phyloP scores from a whole-genome alignment of 1,140 invertebrate species.

The Listronotus bonariensis region DNA sequence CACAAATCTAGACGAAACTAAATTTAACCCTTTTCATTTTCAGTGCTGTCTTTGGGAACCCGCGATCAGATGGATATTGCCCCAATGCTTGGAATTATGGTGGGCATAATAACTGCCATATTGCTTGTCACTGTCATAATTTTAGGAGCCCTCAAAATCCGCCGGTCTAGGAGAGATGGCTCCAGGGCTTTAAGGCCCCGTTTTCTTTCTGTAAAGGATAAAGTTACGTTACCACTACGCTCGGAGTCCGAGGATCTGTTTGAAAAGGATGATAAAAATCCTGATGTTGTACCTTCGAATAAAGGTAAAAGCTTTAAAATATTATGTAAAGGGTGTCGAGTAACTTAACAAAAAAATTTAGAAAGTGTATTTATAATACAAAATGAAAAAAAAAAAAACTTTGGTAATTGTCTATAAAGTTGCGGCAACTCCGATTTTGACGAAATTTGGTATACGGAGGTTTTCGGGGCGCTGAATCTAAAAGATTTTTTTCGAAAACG shows the following conservation, averaged over 20 bases:
- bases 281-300: conserved; percentile 82
- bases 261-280: conserved; percentile 79
- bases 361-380: too few species aligned
- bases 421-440: too few species aligned
- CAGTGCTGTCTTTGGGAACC: conserved; percentile 52
- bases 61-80: conserved; percentile 68
- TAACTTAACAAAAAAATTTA: too few species aligned
- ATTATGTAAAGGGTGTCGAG: too few species aligned
- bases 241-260: conserved; percentile 71
- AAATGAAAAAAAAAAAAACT: too few species aligned
- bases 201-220: conserved; percentile 69
- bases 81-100: conserved; percentile 73
- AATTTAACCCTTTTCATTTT: conserved; percentile 37
- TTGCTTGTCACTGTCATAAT: conserved; percentile 72
- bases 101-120: conserved; percentile 71
- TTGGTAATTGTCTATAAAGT: too few species aligned
- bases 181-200: conserved; percentile 60
- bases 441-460: too few species aligned
- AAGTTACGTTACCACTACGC: conserved; percentile 64
- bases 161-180: conserved; percentile 61
- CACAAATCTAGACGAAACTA: too few species aligned
- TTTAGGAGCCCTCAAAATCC: conserved; percentile 69
- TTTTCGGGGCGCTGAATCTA: too few species aligned
- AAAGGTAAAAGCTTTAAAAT: too few species aligned
- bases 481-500: too few species aligned